Conservation (phyloP, 92 coral and sea anemone species). For the Scolanthus callimorphus region DNA sequence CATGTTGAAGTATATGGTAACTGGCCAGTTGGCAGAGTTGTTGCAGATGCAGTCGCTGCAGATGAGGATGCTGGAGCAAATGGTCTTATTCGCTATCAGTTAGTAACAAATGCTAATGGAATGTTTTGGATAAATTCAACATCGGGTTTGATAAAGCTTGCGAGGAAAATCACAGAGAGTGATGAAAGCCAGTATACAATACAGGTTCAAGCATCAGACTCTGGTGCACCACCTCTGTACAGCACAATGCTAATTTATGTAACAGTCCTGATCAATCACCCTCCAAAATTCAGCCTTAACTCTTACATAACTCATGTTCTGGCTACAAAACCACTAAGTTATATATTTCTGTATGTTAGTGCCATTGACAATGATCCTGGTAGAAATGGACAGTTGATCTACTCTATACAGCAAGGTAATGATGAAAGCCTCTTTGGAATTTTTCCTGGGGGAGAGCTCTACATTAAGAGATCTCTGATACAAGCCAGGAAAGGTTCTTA, state of each 20-base stretch:
- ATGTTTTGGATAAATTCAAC: conserved; percentile 59
- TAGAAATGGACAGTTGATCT: conserved; percentile 54
- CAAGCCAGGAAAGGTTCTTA: conserved; percentile 58
- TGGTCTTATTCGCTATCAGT: conserved; percentile 76
- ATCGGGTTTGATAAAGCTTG: conserved; percentile 73
- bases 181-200: conserved; percentile 49
- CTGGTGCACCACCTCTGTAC: conserved; percentile 83
- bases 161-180: conserved; percentile 37
- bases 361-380: conserved; percentile 82
- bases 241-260: conserved; percentile 62
- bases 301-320: conserved; percentile 54
- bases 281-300: conserved; percentile 59
- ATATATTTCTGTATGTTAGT: conserved; percentile 54
- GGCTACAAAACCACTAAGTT: conserved; percentile 63
- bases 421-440: conserved; percentile 76
- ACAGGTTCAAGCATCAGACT: conserved; percentile 76
- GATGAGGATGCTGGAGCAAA: conserved; percentile 80
- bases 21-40: conserved; percentile 47
- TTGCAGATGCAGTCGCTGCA: conserved; percentile 57
- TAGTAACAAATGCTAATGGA: conserved; percentile 59
- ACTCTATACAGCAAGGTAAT: conserved; percentile 60
- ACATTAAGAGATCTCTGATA: conserved; percentile 61
- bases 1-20: conserved; percentile 61
- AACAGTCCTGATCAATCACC: conserved; percentile 54
- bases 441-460: conserved; percentile 79